phyloP scores from a whole-genome alignment of 1,140 invertebrate species.

The Acromyrmex heyeri region DNA sequence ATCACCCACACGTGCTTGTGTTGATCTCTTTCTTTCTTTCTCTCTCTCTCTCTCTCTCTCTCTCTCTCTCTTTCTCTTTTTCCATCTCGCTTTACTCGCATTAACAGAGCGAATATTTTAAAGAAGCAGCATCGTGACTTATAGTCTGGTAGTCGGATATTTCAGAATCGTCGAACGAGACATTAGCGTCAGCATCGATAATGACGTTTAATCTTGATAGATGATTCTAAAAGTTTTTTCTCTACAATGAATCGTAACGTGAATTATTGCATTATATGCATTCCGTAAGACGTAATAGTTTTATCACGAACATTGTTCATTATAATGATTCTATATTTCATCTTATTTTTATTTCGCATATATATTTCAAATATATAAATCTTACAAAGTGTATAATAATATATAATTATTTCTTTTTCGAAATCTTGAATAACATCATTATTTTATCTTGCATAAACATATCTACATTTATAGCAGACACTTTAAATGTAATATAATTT shows the following conservation, averaged over 20 bases:
- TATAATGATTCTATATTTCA: background rate
- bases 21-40: background rate
- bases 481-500: constrained; percentile 10
- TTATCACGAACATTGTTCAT: background rate
- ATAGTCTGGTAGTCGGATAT: constrained; percentile 9
- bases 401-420: background rate
- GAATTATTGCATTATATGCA: constrained; percentile 2
- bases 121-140: constrained; percentile 15
- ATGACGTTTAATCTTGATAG: constrained; percentile 29
- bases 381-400: background rate
- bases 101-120: background rate
- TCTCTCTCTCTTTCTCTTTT: background rate
- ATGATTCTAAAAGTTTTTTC: background rate
- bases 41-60: background rate
- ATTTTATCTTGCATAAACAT: constrained; percentile 11
- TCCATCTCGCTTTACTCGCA: background rate
- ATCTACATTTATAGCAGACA: background rate
- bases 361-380: background rate
- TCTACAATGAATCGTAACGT: background rate
- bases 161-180: constrained; percentile 32
- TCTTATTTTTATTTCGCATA: background rate
- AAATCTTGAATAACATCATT: background rate
- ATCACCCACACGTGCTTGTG: background rate
- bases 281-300: background rate
- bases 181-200: constrained; percentile 5